Percentiles rank a stretch among this genome's conserved stretches.
These are phyloP conservation scores for Zenarchopterus dispar DNA, from an alignment of 2,797 vertebrate species.

Conservation along the genomic window DNA sequence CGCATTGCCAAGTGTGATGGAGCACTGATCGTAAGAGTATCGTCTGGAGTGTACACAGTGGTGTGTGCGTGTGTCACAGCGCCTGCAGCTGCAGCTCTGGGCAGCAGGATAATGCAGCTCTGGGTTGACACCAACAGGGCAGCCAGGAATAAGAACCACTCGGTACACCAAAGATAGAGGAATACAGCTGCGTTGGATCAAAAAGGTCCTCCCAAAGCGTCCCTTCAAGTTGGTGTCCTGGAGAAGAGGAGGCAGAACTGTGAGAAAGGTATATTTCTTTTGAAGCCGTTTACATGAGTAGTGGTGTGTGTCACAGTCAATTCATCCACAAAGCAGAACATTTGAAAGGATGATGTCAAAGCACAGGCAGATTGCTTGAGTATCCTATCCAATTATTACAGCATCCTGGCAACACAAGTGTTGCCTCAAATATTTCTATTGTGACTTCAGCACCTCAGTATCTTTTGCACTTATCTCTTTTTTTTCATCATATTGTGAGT, in stretches of 20 bases:
- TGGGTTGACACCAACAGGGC: constrained; percentile 80
- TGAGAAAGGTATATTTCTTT: not conserved
- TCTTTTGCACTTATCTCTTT: no score
- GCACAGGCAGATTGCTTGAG: no score
- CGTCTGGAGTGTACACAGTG: constrained; percentile 81
- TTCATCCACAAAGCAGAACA: no score
- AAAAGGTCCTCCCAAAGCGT: constrained; percentile 80
- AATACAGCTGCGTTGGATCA: constrained; percentile 88
- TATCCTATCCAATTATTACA: no score
- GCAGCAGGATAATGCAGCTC: constrained; percentile 87
- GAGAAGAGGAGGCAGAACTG: not conserved
- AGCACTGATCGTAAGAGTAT: constrained; percentile 45
- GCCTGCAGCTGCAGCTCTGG: constrained; percentile 84
- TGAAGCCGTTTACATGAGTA: not conserved
- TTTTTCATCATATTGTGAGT: not conserved
- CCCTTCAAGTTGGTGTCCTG: constrained; percentile 90
- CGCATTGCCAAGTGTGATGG: not conserved
- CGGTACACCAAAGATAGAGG: constrained; percentile 85
- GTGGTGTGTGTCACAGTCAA: no score
- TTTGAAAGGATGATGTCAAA: no score
- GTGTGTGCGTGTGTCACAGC: constrained; percentile 85
- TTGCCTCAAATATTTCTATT: no score
- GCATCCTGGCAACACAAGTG: no score
- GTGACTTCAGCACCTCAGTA: no score
- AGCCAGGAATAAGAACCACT: constrained; percentile 83